phyloP scores from a whole-genome alignment of 2,797 vertebrate species.

The Sciaenops ocellatus region DNA sequence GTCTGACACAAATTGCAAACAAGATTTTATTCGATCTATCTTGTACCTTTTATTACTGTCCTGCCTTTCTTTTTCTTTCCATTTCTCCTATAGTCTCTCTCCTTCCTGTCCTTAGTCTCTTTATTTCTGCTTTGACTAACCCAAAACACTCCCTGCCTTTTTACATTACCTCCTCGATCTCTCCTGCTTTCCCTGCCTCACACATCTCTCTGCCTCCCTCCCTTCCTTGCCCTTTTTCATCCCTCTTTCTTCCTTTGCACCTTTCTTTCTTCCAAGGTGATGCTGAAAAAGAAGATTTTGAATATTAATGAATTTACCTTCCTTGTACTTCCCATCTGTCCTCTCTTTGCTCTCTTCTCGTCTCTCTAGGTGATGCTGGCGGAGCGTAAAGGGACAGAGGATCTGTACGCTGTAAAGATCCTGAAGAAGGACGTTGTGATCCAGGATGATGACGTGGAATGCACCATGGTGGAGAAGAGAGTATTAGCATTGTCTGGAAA shows the following conservation, averaged over 20 bases:
- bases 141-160: slow-evolving; percentile 45
- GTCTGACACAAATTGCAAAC: not conserved
- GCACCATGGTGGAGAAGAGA: slow-evolving; percentile 98
- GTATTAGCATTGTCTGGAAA: slow-evolving; percentile 94
- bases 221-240: not conserved
- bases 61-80: not conserved
- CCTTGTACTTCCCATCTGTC: slow-evolving; percentile 10
- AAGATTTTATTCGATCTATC: slow-evolving; percentile 9
- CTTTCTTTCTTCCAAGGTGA: slow-evolving; percentile 14
- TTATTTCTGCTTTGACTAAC: slow-evolving; percentile 31
- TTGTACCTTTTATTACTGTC: not conserved
- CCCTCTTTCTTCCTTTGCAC: not conserved
- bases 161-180: slow-evolving; percentile 7
- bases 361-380: slow-evolving; percentile 94
- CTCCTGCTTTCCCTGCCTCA: not conserved
- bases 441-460: slow-evolving; percentile 97
- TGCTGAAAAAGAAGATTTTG: slow-evolving; percentile 16
- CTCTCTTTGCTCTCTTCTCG: slow-evolving; percentile 1
- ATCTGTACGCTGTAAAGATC: slow-evolving; percentile 96
- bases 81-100: slow-evolving; percentile 2
- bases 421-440: slow-evolving; percentile 98
- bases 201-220: not conserved
- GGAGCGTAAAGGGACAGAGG: slow-evolving; percentile 93
- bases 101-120: not conserved
- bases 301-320: slow-evolving; percentile 42